phyloP scores from a whole-genome alignment of 2,113 vertebrate species.

The Nycticebus coucang region DNA sequence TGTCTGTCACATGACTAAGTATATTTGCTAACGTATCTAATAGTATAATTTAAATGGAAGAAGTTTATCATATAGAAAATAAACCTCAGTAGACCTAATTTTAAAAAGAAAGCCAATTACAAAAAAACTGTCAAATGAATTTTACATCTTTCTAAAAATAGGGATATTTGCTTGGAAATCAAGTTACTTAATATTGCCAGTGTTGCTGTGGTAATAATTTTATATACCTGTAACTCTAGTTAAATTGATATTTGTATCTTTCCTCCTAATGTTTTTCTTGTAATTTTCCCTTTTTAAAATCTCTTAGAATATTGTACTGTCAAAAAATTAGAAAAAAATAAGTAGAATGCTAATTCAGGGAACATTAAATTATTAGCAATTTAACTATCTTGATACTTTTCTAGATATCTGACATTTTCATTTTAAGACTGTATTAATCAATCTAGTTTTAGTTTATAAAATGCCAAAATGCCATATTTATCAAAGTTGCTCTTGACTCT shows the following conservation, averaged over 20 bases:
- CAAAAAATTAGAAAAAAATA: constrained; percentile 25
- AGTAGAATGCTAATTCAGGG: not conserved
- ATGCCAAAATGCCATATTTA: not conserved
- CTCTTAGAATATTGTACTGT: not conserved
- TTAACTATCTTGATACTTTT: not conserved
- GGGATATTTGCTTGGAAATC: constrained; percentile 9
- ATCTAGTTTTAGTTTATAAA: not conserved
- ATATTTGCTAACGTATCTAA: not conserved
- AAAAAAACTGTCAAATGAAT: not conserved
- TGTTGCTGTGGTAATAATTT: not conserved
- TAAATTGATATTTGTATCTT: not conserved
- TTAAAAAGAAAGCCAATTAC: not conserved
- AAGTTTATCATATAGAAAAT: not conserved
- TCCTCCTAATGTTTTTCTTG: not conserved
- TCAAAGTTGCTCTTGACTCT: not conserved
- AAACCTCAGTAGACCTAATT: not conserved
- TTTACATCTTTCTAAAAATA: not conserved
- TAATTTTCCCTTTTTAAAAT: not conserved
- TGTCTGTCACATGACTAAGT: not conserved
- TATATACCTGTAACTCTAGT: not conserved
- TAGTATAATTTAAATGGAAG: not conserved
- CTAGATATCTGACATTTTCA: not conserved
- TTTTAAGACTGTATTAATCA: not conserved
- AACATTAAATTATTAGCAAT: not conserved
- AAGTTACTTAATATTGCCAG: not conserved